Evolutionary conservation across 2,888 invertebrate genomes (phyloP).

Genomic region (Cybosia mesomella): DNA sequence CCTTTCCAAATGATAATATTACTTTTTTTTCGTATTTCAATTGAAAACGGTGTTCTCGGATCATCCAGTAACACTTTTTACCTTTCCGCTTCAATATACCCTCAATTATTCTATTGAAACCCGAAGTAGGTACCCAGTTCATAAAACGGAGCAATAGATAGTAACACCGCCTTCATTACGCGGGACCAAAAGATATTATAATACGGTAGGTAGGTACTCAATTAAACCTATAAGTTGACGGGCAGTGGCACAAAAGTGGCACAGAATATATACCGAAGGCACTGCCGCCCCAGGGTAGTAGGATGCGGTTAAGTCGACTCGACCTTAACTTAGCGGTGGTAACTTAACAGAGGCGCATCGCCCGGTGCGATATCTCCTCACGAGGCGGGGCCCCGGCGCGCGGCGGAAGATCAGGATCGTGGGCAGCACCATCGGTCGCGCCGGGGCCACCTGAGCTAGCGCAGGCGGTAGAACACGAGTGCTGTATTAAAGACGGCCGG

Average conservation of each 20-base stretch:
- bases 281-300: neutral
- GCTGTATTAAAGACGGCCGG: conserved; percentile 7
- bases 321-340: neutral
- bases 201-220: neutral
- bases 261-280: neutral
- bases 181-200: neutral
- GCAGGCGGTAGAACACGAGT: neutral
- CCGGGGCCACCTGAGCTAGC: neutral
- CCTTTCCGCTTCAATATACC: neutral
- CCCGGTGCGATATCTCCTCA: neutral
- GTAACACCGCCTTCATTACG: neutral
- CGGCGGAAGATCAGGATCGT: too few species aligned
- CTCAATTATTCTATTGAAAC: neutral
- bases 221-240: neutral
- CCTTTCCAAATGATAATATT: too few species aligned
- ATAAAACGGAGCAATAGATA: too few species aligned
- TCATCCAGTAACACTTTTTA: too few species aligned
- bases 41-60: too few species aligned
- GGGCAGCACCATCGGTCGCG: too few species aligned
- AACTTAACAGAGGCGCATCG: neutral
- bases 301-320: too few species aligned
- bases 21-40: too few species aligned
- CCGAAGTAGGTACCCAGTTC: neutral
- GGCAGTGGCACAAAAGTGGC: neutral
- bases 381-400: too few species aligned